Evolutionary conservation across 1,140 invertebrate genomes (phyloP), one percentile per base, ranked within the genome.

Genomic region (Drosophila ercepeae): DNA sequence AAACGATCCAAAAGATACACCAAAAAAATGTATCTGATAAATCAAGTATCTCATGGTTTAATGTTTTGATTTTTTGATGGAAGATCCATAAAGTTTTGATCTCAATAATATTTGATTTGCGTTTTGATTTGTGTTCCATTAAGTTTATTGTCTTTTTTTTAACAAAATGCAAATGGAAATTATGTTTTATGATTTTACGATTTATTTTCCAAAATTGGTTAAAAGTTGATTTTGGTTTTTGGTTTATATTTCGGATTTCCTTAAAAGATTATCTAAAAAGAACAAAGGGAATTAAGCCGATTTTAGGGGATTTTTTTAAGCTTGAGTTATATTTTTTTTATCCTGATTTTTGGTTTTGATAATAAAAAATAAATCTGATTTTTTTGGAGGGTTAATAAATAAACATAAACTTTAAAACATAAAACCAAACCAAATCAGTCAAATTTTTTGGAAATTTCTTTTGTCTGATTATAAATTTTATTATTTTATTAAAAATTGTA

Each of bases 81-180:
- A 64, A 49, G 60, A 29, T 18, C 60, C 55, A 64, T 64, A 49
- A 64, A 64, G 14, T 5, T 18, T 61, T 50, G 54, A 44, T 23
- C 25, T 52, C 25, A 14, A 9, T n/a, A 5, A 4, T 2, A 2
- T 21, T 21, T 25, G 49, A 16, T 65, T 36, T 53, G 59, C 19
- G 49, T 13, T 65, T 36, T 53, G 59, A 69, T 65, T 64, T 69
- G 42, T 50, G 34, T 34, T 6, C 18, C 18, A 21, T 23, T 46
- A 34, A 8, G 39, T 18, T 45, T 41, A 32, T 63, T 34, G 39
- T 44, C 4, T 19, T 36, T 32, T 11, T 1, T 32, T 11, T 1
- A 45, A 63, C 41, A 9, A 44, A 13, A 57, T 11, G 52, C 8
- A 27, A 32, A 46, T 11, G 52, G 11, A 27, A 32, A 46, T 27